Conservation (phyloP, 2,797 vertebrate species). For the Danio tinwini region DNA sequence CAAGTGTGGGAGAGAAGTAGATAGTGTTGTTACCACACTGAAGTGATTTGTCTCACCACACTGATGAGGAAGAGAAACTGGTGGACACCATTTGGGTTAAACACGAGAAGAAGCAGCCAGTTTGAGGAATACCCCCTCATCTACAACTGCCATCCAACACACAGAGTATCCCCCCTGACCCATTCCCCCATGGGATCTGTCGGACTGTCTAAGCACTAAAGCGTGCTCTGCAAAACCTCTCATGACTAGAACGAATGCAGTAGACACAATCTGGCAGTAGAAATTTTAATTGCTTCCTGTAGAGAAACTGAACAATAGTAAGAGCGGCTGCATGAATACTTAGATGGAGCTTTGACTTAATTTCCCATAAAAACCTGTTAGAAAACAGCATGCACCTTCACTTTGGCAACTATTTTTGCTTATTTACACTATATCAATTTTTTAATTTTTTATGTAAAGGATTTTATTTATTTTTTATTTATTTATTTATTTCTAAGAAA, state of each 20-base stretch:
- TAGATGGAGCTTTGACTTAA: neutral
- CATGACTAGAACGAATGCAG: constrained; percentile 34
- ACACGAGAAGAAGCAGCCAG: constrained; percentile 27
- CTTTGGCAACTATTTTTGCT: too few relatives aligned
- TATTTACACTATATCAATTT: too few relatives aligned
- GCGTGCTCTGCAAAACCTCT: constrained; percentile 48
- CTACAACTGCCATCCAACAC: neutral
- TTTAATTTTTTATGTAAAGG: too few relatives aligned
- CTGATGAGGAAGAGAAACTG: constrained; percentile 36
- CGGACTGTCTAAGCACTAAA: neutral
- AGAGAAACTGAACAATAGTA: constrained; percentile 32
- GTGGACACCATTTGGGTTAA: constrained; percentile 36
- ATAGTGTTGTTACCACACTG: constrained; percentile 71
- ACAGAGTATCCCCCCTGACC: constrained; percentile 12
- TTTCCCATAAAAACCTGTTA: constrained; percentile 15
- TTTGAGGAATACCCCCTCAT: constrained; percentile 15
- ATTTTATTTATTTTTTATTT: too few relatives aligned
- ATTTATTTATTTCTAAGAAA: too few relatives aligned
- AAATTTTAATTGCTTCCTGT: constrained; percentile 69
- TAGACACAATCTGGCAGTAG: constrained; percentile 50
- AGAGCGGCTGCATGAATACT: neutral
- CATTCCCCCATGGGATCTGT: constrained; percentile 33
- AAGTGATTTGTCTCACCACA: constrained; percentile 72
- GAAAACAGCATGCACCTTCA: too few relatives aligned
- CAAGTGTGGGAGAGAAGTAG: constrained; percentile 52